Conservation (phyloP, 2,888 invertebrate genomes). For the Amorpha juglandis region DNA sequence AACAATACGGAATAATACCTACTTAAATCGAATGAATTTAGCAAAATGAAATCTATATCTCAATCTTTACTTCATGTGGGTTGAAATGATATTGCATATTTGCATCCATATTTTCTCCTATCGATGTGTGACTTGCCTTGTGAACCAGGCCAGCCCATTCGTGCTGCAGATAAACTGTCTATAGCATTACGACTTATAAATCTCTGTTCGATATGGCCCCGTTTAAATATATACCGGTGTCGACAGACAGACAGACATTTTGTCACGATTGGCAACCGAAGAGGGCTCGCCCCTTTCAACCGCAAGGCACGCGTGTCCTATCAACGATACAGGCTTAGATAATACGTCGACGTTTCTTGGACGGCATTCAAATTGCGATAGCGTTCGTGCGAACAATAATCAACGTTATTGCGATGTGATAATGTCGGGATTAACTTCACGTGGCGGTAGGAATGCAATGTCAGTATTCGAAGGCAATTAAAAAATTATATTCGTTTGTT, state of each 20-base stretch:
- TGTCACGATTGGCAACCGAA: background rate
- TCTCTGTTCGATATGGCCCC: background rate
- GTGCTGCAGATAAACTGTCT: no score
- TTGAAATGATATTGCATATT: no score
- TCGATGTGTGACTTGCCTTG: no score
- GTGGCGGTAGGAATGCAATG: conserved; percentile 5
- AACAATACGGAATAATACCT: no score
- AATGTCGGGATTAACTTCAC: background rate
- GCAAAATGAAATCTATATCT: no score
- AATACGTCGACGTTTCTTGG: conserved; percentile 5
- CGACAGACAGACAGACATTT: background rate
- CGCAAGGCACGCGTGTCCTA: background rate
- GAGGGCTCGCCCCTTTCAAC: conserved; percentile 4
- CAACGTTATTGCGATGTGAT: background rate
- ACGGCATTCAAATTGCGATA: conserved; percentile 7
- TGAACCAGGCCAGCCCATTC: no score
- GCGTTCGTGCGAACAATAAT: background rate
- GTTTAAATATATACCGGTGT: background rate
- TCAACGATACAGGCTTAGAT: conserved; percentile 5
- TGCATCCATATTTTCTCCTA: no score
- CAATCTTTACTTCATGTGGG: no score
- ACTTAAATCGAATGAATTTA: no score
- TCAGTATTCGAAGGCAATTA: conserved; percentile 22
- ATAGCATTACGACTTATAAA: no score
- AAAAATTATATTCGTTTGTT: conserved; percentile 2